Base-by-base conservation (phyloP, 2,797 vertebrate species). In the Momotus momota region DNA sequence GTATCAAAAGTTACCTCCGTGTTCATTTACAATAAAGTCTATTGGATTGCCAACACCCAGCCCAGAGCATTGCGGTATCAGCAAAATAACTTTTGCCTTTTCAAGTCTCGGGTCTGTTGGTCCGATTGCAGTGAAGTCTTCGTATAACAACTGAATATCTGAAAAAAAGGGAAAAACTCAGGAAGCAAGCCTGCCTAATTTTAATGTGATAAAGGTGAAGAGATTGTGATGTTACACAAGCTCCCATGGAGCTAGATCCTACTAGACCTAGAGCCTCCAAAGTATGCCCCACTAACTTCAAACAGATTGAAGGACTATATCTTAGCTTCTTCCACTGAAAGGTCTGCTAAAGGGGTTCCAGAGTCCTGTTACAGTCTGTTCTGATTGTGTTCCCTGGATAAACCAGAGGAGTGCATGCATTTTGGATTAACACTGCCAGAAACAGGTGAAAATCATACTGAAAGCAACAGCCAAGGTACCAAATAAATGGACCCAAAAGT, bases 1-100 rank as follows among this genome's bases (percentile, higher is more conserved):
- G 14, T 35, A 71, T 46, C 31, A 67, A 25, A 69, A 84, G 38
- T 49, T 98, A 99, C 99, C 99, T 99, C 98, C 96, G 9, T 98
- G 97, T 92, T 99, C 99, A 96, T 97, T 98, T 95, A 99, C 96
- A 94, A 99, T 98, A 92, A 99, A 99, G 66, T 99, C 98, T 22
- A 99, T 95, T 21, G 99, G 99, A 93, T 99, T 98, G 93, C 98
- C 98, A 94, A 98, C 96, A 45, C 98, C 99, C 67, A 99, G 98
- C 85, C 98, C 95, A 55, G 99, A 99, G 93, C 99, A 99, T 13
- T 96, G 98, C 52, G 99, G 99, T 14, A 98, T 97, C 91, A 99
- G 95, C 88, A 99, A 96, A 96, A 99, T 98, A 49, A 99, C 96
- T 80, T 96, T 98, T 69, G 98, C 98, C 18, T 98, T 98, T 95